These are phyloP conservation scores for Seira musarum DNA, from an alignment of 2,888 invertebrate species.

Conservation along the genomic window DNA sequence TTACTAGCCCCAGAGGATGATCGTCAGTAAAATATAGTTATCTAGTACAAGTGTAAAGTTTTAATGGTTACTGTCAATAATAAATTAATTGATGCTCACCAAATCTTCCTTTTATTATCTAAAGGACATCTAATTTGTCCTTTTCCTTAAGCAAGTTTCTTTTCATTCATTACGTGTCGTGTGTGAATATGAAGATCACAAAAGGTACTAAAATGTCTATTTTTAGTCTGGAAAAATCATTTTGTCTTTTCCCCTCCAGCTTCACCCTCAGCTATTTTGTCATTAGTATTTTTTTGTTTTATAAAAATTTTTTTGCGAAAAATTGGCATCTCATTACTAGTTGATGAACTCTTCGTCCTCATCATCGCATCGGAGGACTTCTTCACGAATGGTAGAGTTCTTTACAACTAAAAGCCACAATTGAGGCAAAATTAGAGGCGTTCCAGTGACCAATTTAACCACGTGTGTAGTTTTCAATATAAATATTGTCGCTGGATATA, in stretches of 20 bases:
- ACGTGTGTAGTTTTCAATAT: neutral
- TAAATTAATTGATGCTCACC: neutral
- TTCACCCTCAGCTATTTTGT: neutral
- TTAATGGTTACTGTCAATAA: neutral
- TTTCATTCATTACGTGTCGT: too few species aligned
- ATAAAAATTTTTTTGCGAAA: constrained; percentile 15
- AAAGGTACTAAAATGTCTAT: neutral
- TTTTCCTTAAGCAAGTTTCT: too few species aligned
- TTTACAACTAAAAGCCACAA: neutral
- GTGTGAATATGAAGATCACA: neutral
- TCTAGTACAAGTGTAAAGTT: constrained; percentile 7
- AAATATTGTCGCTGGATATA: neutral
- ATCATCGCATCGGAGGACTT: too few species aligned
- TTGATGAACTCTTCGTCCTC: neutral
- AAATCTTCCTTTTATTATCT: neutral
- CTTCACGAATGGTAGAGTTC: too few species aligned
- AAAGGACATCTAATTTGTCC: neutral
- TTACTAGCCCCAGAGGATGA: constrained; percentile 21
- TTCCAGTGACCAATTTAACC: constrained; percentile 34
- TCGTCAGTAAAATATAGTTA: neutral
- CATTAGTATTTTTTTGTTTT: neutral
- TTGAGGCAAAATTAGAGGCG: constrained; percentile 26
- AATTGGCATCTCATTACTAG: neutral
- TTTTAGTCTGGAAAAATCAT: constrained; percentile 1
- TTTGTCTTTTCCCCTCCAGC: neutral